These are phyloP conservation scores for Pelvicachromis taeniatus DNA, from an alignment of 2,113 vertebrate species.

Conservation along the genomic window DNA sequence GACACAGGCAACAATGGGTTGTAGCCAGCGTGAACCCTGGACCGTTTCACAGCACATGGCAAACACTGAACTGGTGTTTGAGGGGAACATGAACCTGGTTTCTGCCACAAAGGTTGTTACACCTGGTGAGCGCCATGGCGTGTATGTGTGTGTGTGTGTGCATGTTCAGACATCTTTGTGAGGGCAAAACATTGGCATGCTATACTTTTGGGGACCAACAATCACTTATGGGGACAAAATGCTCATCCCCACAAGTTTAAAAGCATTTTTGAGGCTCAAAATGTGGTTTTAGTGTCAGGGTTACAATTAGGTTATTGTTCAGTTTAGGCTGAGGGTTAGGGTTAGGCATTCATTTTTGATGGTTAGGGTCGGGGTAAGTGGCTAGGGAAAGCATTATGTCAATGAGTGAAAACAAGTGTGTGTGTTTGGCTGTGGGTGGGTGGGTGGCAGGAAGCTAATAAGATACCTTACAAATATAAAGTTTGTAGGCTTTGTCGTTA, in stretches of 20 bases:
- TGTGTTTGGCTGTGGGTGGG: no score
- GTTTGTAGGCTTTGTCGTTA: background rate
- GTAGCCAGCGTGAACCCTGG: background rate
- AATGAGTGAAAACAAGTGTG: no score
- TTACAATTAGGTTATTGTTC: background rate
- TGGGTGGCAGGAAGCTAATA: no score
- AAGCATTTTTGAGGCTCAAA: background rate
- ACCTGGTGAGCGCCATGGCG: background rate
- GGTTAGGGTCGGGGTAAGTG: no score
- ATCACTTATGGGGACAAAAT: background rate
- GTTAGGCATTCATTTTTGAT: no score
- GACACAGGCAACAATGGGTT: background rate
- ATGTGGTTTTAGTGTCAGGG: background rate
- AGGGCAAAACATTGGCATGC: background rate
- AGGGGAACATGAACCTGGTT: background rate
- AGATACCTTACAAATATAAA: background rate
- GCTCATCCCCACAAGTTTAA: accelerated
- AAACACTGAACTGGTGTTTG: background rate
- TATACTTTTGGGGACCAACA: background rate
- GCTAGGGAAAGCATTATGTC: no score
- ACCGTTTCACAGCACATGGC: background rate
- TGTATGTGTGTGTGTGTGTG: background rate
- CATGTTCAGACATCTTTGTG: background rate
- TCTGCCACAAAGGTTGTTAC: background rate
- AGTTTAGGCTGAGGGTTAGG: no score